These are phyloP conservation scores for Phocoena sinus DNA, from an alignment of 2,113 vertebrate species.

Conservation along the genomic window DNA sequence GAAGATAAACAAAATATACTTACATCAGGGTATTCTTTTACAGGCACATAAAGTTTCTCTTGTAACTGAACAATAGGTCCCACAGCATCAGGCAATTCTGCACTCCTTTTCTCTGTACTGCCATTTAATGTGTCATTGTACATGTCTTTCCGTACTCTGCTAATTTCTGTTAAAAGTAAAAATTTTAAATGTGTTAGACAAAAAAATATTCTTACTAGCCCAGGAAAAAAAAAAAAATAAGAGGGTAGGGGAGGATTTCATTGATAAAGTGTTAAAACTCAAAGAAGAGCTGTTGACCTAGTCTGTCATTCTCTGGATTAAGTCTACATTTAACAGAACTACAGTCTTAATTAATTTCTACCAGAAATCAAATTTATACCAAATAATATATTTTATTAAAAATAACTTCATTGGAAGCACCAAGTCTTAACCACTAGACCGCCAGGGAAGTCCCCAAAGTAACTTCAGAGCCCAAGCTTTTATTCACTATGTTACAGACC, in stretches of 20 bases:
- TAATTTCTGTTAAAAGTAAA: conserved; percentile 90
- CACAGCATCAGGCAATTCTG: conserved; percentile 94
- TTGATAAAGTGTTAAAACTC: neutral
- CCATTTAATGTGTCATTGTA: conserved; percentile 99
- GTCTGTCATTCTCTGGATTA: neutral
- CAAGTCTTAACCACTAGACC: too few species aligned
- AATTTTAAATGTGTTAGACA: conserved; percentile 78
- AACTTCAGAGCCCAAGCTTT: neutral
- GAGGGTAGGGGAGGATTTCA: neutral
- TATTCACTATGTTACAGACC: neutral
- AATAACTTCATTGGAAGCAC: neutral
- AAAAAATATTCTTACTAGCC: conserved; percentile 54
- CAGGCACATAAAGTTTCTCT: conserved; percentile 99
- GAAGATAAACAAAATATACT: conserved; percentile 80
- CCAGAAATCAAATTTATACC: neutral
- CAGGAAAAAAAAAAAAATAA: neutral
- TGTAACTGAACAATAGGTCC: conserved; percentile 98
- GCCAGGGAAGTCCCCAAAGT: neutral
- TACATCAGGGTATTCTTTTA: conserved; percentile 99
- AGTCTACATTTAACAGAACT: neutral
- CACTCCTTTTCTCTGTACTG: conserved; percentile 94
- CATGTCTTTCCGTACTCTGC: conserved; percentile 99
- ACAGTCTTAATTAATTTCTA: neutral
- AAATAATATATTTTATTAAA: conserved; percentile 9
- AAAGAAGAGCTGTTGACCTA: neutral